Conservation (phyloP, 2,797 vertebrate species). For the Poeciliopsis paucimaculata region DNA sequence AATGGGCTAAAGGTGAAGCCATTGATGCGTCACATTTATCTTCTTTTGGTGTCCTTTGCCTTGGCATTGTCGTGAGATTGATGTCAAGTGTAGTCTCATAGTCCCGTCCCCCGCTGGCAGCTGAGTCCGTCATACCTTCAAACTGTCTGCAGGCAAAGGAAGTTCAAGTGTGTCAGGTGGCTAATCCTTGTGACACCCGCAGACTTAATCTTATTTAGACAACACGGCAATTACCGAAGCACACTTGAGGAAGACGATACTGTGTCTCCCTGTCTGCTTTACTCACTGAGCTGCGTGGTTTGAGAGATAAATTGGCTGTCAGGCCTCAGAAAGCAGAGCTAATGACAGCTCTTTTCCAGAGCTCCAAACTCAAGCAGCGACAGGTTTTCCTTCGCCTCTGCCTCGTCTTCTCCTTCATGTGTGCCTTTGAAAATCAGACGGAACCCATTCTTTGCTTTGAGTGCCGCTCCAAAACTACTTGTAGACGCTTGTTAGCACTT, state of each 20-base stretch:
- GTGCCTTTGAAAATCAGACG: constrained; percentile 63
- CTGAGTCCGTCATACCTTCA: constrained; percentile 36
- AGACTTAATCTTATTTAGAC: constrained; percentile 60
- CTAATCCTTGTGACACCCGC: constrained; percentile 37
- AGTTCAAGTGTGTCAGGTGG: constrained; percentile 58
- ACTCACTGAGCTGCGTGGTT: constrained; percentile 26
- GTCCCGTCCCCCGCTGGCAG: constrained; percentile 51
- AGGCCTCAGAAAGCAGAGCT: constrained; percentile 33
- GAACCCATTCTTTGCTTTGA: constrained; percentile 68
- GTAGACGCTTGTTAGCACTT: constrained; percentile 56
- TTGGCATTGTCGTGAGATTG: constrained; percentile 38
- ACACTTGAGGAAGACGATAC: constrained; percentile 46
- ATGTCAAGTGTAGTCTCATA: constrained; percentile 38
- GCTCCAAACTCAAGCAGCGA: constrained; percentile 63
- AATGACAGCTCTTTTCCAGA: constrained; percentile 67
- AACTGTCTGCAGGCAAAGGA: constrained; percentile 45
- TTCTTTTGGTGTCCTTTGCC: constrained; percentile 18
- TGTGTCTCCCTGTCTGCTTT: constrained; percentile 52
- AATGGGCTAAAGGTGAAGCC: constrained; percentile 59
- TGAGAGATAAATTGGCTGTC: constrained; percentile 38
- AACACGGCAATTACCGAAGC: constrained; percentile 42
- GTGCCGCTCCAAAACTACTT: constrained; percentile 43
- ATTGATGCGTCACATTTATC: constrained; percentile 54
- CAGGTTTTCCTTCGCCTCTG: constrained; percentile 58
- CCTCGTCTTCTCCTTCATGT: constrained; percentile 49